These are phyloP conservation scores for Dipodomys spectabilis DNA, from an alignment of 2,113 vertebrate genomes.

Conservation along the genomic window DNA sequence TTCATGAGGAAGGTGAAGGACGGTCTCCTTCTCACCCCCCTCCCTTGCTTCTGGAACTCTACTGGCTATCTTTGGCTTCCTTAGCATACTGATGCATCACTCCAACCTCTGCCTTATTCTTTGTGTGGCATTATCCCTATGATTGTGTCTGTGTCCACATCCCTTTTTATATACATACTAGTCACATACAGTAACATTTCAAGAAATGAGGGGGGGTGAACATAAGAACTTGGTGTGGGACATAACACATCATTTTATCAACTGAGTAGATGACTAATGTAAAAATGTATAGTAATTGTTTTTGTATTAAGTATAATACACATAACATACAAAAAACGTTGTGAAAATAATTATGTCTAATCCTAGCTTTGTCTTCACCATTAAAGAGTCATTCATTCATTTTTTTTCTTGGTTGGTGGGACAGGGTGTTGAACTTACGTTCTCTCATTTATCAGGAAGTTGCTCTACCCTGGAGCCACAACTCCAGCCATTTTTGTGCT, in stretches of 20 bases:
- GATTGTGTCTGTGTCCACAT: background rate
- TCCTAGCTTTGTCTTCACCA: conserved; percentile 3
- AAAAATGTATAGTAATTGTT: background rate
- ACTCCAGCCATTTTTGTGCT: no score
- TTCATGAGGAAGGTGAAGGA: background rate
- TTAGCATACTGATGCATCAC: background rate
- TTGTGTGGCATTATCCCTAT: background rate
- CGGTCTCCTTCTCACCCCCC: no score
- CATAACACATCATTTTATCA: background rate
- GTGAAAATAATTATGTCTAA: background rate
- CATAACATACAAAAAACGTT: background rate
- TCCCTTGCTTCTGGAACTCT: background rate
- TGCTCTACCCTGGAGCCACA: no score
- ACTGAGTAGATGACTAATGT: background rate
- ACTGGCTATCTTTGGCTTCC: background rate
- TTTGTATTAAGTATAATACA: conserved; percentile 18
- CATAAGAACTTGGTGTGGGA: background rate
- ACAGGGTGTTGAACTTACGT: no score
- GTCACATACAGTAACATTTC: background rate
- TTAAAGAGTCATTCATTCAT: background rate
- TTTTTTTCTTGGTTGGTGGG: background rate
- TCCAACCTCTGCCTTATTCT: background rate
- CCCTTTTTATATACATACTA: background rate
- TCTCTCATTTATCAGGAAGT: no score
- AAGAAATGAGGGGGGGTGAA: background rate